phyloP scores from a whole-genome alignment of 2,888 invertebrate species.

The Lasioglossum villosulum region DNA sequence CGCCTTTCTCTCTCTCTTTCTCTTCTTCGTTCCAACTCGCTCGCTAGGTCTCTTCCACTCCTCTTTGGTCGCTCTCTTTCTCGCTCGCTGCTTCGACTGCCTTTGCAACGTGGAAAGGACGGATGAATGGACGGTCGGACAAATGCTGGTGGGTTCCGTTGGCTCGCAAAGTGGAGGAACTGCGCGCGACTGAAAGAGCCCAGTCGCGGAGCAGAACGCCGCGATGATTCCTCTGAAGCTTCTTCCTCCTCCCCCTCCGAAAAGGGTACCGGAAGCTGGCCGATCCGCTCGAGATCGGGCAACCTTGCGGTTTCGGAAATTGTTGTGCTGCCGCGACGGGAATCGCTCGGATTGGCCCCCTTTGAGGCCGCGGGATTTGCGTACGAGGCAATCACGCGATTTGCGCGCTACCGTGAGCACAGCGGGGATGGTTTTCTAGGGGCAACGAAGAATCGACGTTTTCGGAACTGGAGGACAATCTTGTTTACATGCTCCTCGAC shows the following conservation, averaged over 20 bases:
- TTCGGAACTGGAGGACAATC: not conserved
- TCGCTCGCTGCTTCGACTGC: not conserved
- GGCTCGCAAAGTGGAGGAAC: slow-evolving; percentile 55
- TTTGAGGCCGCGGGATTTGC: slow-evolving; percentile 3
- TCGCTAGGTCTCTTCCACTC: not conserved
- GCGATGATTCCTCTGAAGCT: slow-evolving; percentile 19
- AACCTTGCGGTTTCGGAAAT: not conserved
- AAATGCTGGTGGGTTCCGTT: slow-evolving; percentile 60
- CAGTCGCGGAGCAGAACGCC: slow-evolving; percentile 24
- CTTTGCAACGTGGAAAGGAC: slow-evolving; percentile 47
- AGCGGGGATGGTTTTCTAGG: not conserved
- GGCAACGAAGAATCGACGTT: too few relatives aligned
- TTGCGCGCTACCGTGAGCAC: not conserved
- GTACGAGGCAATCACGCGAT: not conserved
- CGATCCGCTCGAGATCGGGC: not conserved
- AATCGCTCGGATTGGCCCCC: not conserved
- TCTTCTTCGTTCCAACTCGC: not conserved
- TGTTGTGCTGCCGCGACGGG: not conserved
- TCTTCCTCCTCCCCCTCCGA: not conserved
- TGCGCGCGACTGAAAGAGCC: slow-evolving; percentile 44
- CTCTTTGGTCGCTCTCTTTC: not conserved
- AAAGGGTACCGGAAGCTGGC: slow-evolving; percentile 6
- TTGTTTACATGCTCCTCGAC: not conserved
- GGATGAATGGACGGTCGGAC: slow-evolving; percentile 69
- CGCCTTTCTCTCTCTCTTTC: slow-evolving; percentile 18